Conservation (phyloP, 2,113 vertebrate genomes). For the Alectura lathami region DNA sequence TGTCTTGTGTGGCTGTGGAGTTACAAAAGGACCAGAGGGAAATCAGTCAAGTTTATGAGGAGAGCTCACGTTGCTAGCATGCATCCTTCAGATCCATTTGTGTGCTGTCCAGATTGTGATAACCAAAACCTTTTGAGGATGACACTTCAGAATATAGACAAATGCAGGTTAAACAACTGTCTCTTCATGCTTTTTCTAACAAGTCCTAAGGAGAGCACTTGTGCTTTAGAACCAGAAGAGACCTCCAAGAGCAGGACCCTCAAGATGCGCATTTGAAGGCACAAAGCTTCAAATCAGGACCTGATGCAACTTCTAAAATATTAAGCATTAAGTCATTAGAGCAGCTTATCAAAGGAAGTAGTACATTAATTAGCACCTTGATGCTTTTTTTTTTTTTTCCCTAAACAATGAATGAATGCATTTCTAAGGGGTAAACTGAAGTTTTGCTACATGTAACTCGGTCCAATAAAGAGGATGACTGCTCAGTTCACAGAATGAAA, state of each 20-base stretch:
- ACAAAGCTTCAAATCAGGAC: background rate
- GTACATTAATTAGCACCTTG: background rate
- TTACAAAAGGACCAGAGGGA: background rate
- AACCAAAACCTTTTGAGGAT: background rate
- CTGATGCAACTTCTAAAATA: background rate
- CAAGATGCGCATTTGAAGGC: background rate
- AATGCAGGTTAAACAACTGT: background rate
- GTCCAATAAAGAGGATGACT: background rate
- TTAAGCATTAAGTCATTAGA: background rate
- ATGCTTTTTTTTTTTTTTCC: background rate
- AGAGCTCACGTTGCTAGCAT: fast-evolving
- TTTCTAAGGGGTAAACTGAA: background rate
- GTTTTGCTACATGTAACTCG: background rate
- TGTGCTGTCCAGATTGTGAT: background rate
- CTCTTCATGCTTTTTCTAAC: background rate
- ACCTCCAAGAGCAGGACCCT: no score
- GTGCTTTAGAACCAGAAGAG: background rate
- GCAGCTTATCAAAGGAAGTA: background rate
- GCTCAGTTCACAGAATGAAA: background rate
- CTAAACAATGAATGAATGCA: background rate
- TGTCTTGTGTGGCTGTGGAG: background rate
- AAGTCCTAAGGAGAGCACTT: background rate
- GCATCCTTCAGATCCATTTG: background rate
- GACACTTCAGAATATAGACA: background rate
- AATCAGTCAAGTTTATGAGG: background rate